Conservation (phyloP, 2,888 invertebrate genomes). For the Calliopum simillimum region DNA sequence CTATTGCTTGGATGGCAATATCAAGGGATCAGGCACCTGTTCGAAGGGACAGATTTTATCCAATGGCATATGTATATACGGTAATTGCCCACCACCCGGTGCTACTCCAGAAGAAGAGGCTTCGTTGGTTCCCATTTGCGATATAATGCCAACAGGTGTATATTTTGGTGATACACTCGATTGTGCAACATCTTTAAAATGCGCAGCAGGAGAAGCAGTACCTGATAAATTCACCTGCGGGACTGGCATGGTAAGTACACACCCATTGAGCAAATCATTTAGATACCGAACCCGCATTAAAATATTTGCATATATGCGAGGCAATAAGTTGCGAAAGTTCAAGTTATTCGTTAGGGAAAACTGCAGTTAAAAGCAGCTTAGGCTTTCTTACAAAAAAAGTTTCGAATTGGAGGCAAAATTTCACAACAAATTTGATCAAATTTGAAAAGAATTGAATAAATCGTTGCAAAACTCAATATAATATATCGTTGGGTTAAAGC, state of each 20-base stretch:
- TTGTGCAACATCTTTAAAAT: conserved; percentile 46
- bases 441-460: too few relatives aligned
- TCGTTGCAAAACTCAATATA: too few relatives aligned
- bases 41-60: conserved; percentile 39
- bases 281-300: too few relatives aligned
- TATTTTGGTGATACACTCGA: conserved; percentile 47
- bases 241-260: conserved; percentile 35
- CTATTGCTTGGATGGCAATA: conserved; percentile 43
- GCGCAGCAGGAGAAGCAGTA: conserved; percentile 1
- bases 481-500: too few relatives aligned
- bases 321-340: too few relatives aligned
- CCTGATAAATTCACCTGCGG: conserved; percentile 38
- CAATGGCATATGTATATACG: conserved; percentile 40
- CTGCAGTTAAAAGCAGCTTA: too few relatives aligned
- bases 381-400: too few relatives aligned
- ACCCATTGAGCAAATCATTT: too few relatives aligned
- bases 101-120: neutral
- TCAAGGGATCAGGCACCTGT: conserved; percentile 42
- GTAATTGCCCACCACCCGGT: conserved; percentile 37
- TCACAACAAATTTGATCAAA: too few relatives aligned
- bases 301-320: too few relatives aligned
- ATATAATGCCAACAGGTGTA: conserved; percentile 41
- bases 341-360: too few relatives aligned
- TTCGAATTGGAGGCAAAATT: too few relatives aligned
- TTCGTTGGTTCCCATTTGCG: conserved; percentile 39